Base-by-base conservation (phyloP, 2,113 vertebrate genomes). In the Aphyosemion australe region DNA sequence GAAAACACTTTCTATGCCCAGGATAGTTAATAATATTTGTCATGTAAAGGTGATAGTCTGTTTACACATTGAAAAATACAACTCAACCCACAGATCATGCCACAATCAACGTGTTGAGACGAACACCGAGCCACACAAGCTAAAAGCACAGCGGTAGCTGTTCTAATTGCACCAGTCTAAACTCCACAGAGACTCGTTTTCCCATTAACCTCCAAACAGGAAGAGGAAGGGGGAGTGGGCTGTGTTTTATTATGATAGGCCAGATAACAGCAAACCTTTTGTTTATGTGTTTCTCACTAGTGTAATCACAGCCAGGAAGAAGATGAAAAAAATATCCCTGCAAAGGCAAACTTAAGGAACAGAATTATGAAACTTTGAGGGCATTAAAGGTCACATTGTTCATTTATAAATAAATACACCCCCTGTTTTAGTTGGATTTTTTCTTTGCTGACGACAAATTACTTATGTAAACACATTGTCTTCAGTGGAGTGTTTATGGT, bases 221-320 rank as follows among this genome's bases (percentile, higher is more conserved):
- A 89, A 89, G 72, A 72, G 85, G 84, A 82, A 84, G 78, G 73
- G 82, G 82, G 78, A 76, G 84, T 72, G 20, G 84, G 54, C 83
- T 59, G 61, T 77, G 81, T 85, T 89, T 88, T 88, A 90, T 81
- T 88, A 83, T 13, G 83, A 87, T 85, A 41, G 72, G 43, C 54
- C 75, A 72, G 88, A 89, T 89, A 89, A 87, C 79, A 84, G 78
- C 78, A 46, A 64, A 61, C 10, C 55, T 41, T 68, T 81, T 91
- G 87, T 87, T 90, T 86, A 80, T 72, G 65, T 4, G 63, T 79
- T 85, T 91, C 82, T 89, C 90, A 82, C 90, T 82, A 89, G 80
- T 63, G 15, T 78, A 84, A 83, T 77, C 68, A 65, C 68, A 75
- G 69, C 59, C 65, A 31, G 67, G 65, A 49, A 43, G 51, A 55